phyloP scores from a whole-genome alignment of 2,113 vertebrate species.

The Poicephalus gulielmi region DNA sequence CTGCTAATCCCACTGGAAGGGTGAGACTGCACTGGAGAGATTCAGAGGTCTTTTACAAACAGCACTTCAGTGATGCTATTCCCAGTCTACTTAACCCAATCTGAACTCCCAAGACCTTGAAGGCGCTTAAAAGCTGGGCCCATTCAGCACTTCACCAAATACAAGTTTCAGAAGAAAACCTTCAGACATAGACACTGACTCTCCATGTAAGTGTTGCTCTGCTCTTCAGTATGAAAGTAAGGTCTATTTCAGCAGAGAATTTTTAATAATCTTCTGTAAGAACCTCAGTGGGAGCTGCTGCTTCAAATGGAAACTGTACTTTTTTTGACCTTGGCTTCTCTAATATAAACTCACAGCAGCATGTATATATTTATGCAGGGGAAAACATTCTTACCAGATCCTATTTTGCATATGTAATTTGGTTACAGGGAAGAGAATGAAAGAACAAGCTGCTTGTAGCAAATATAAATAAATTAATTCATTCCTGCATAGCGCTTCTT shows the following conservation, averaged over 20 bases:
- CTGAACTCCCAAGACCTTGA: neutral
- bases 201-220: neutral
- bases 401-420: slow-evolving; percentile 56
- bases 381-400: slow-evolving; percentile 41
- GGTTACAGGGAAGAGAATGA: slow-evolving; percentile 58
- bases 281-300: neutral
- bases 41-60: neutral
- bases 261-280: neutral
- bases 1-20: neutral
- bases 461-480: slow-evolving; percentile 64
- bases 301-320: neutral
- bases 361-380: slow-evolving; percentile 19
- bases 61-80: neutral
- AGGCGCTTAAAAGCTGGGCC: neutral
- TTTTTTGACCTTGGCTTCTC: slow-evolving; percentile 53
- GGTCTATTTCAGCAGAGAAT: neutral
- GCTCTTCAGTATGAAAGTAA: neutral
- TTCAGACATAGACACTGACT: neutral
- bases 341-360: slow-evolving; percentile 11
- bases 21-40: neutral
- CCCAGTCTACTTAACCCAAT: neutral
- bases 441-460: slow-evolving; percentile 56
- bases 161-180: neutral
- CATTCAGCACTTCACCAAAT: neutral
- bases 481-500: slow-evolving; percentile 43